phyloP scores from a whole-genome alignment of 2,888 invertebrate species.

The Dicyrtoma fusca region DNA sequence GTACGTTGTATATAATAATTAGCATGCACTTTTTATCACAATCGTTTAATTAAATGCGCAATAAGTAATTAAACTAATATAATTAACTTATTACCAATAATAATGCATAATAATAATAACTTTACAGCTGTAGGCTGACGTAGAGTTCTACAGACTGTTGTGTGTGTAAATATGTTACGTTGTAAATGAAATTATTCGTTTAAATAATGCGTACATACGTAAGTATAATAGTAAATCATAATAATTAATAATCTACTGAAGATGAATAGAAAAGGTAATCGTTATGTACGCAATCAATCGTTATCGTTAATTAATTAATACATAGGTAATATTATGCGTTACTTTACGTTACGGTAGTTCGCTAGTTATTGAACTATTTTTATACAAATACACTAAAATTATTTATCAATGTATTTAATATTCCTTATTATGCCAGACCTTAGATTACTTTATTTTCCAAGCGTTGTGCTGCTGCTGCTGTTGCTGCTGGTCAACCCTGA shows the following conservation, averaged over 20 bases:
- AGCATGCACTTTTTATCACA: slow-evolving; percentile 22
- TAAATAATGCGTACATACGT: too few relatives aligned
- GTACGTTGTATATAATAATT: neutral
- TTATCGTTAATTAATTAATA: too few relatives aligned
- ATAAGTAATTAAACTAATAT: slow-evolving; percentile 1
- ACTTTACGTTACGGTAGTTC: too few relatives aligned
- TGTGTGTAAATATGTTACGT: neutral
- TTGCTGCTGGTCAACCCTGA: neutral
- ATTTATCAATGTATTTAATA: neutral
- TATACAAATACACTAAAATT: neutral
- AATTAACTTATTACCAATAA: neutral
- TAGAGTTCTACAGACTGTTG: neutral
- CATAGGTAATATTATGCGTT: too few relatives aligned
- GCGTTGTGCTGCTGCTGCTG: too few relatives aligned
- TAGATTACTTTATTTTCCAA: too few relatives aligned
- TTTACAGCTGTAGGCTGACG: neutral
- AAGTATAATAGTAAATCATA: too few relatives aligned
- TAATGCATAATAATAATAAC: neutral
- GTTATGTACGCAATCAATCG: too few relatives aligned
- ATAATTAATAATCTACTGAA: too few relatives aligned
- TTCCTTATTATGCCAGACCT: neutral
- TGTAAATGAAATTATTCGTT: too few relatives aligned
- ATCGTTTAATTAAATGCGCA: slow-evolving; percentile 18
- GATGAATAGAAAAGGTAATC: too few relatives aligned
- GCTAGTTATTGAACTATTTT: too few relatives aligned